Evolutionary conservation across 2,797 vertebrate species (phyloP).

Genomic region (Emys orbicularis): DNA sequence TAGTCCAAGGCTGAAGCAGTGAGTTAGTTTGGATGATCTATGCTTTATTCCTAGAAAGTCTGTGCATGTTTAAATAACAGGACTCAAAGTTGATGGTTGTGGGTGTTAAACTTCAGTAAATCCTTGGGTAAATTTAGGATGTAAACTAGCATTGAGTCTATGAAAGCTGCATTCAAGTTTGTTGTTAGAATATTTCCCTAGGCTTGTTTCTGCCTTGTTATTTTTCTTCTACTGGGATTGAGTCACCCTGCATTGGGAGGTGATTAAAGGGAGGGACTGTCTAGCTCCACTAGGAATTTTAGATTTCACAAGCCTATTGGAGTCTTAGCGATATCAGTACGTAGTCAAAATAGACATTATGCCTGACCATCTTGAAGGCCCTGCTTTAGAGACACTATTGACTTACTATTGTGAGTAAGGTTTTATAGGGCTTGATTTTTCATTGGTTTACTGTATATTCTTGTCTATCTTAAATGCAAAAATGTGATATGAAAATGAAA

Average conservation of each 20-base stretch:
- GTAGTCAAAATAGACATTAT: not conserved
- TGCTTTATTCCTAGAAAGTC: not conserved
- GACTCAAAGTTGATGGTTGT: not conserved
- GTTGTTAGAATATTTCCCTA: not conserved
- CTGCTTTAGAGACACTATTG: not conserved
- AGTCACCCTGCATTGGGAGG: not conserved
- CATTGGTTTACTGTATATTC: not conserved
- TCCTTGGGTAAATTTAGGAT: not conserved
- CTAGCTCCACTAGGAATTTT: not conserved
- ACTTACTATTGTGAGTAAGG: not conserved
- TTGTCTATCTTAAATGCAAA: not conserved
- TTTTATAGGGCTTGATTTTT: not conserved
- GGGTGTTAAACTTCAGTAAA: not conserved
- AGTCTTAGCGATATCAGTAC: not conserved
- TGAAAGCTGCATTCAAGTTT: not conserved
- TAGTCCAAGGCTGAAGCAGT: not conserved
- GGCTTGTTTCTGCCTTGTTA: not conserved
- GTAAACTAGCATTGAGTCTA: not conserved
- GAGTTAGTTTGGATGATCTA: not conserved
- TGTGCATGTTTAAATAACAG: not conserved
- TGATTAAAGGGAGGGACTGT: rapidly evolving
- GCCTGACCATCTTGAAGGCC: not conserved
- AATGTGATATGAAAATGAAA: not conserved
- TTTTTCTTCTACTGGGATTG: not conserved
- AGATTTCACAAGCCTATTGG: not conserved